These are phyloP conservation scores for Malacoctenus gilli DNA, from an alignment of 2,797 vertebrate genomes.

Conservation along the genomic window DNA sequence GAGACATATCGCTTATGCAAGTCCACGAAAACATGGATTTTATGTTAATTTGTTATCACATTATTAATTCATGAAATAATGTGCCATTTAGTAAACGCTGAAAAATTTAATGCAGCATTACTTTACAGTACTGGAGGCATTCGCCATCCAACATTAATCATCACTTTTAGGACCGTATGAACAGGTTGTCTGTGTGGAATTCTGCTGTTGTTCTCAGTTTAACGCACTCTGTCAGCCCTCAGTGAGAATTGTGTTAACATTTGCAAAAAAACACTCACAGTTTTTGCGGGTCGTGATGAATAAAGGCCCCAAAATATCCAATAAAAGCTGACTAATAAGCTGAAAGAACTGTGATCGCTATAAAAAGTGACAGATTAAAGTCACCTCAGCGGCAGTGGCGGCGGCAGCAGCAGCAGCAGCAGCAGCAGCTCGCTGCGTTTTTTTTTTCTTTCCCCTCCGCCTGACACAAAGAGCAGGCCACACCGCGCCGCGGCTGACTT, in stretches of 20 bases:
- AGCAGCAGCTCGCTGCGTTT: conserved; percentile 37
- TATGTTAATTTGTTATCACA: conserved; percentile 2
- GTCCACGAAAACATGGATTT: background rate
- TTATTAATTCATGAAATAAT: background rate
- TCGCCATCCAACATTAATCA: background rate
- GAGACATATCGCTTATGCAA: background rate
- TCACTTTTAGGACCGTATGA: background rate
- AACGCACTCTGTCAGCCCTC: background rate
- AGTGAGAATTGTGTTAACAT: conserved; percentile 12
- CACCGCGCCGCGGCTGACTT: conserved; percentile 23
- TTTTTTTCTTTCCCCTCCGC: too few species aligned
- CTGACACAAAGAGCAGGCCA: conserved; percentile 25
- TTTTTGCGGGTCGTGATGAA: conserved; percentile 12
- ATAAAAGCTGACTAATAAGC: conserved; percentile 20
- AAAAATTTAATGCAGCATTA: background rate
- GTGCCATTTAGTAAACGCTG: background rate
- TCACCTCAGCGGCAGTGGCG: conserved; percentile 24
- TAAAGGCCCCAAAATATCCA: conserved; percentile 5
- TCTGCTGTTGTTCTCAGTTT: background rate
- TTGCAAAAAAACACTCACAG: background rate
- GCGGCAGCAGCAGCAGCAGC: too few species aligned
- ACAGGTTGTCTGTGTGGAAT: background rate
- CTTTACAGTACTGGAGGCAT: background rate
- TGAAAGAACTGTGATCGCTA: conserved; percentile 22
- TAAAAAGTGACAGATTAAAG: conserved; percentile 37